Base-by-base conservation (phyloP, 2,797 vertebrate species). In the Denticeps clupeoides region DNA sequence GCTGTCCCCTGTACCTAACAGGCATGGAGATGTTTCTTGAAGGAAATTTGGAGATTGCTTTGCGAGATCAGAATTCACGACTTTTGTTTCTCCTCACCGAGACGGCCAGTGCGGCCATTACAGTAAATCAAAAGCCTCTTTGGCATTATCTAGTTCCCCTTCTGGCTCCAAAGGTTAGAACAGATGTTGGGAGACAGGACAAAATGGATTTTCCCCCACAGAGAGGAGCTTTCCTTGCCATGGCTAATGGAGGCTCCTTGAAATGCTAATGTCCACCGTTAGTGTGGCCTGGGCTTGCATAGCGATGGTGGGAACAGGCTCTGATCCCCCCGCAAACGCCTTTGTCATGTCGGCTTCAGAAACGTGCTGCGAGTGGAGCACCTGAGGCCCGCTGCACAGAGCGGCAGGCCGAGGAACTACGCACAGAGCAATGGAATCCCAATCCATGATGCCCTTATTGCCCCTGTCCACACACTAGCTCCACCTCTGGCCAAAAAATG, bases 131-230 rank as follows among this genome's bases (percentile, higher is more conserved):
- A 81, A 90, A 86, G 78, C 66, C 82, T 84, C 83, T 80, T 74
- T 82, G 83, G 87, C 85, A 85, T 89, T 86, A 86, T 88, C 87
- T 79, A 55, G 77, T 79, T 86, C 86, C 82, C 86, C 87, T 89
- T 91, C 85, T 90, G 90, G 87, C 87, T 85, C 83, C 78, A 85
- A 88, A 86, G 88, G 85, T 87, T 85, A 83, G 83, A 89, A 87
- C 90, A 93, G 89, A 90, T 90, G 90, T 92, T 89, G 85, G 73
- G 70, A 85, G 85, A 81, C 82, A 86, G 83, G 85, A 90, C 88
- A 89, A 87, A 90, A 86, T 86, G 84, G 84, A 86, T 84, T 82
- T 77, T 85, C 83, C 86, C 82, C 85, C 78, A 72, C 83, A 64
- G 67, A 88, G 86, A 87, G 80, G 79, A 85, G 83, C 87, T 88